These are phyloP conservation scores for Trididemnum clinides DNA, from an alignment of 23 tunicate genomes.

Conservation along the genomic window DNA sequence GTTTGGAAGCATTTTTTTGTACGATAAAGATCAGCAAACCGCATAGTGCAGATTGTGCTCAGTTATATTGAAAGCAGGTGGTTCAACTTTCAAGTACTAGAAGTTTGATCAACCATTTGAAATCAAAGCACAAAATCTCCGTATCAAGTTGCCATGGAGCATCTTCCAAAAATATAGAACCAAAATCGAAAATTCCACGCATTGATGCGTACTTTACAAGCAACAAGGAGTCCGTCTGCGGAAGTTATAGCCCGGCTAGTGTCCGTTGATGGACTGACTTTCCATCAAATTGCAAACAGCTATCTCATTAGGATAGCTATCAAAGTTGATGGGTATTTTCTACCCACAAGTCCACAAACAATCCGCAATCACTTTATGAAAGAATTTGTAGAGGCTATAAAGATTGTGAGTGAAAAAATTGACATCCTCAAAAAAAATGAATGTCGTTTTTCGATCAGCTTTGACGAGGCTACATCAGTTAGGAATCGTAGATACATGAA, in stretches of 20 bases:
- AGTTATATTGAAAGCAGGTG: background rate
- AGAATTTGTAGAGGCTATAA: background rate
- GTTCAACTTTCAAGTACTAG: background rate
- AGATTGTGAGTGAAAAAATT: constrained; percentile 6
- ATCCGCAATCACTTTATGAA: background rate
- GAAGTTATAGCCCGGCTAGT: background rate
- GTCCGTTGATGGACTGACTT: background rate
- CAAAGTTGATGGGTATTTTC: background rate
- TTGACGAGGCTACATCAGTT: background rate
- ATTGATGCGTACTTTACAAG: background rate
- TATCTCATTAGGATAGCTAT: background rate
- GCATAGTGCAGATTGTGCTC: background rate
- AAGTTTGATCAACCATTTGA: background rate
- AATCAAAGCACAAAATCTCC: background rate
- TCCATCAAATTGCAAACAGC: background rate
- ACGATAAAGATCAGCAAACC: background rate
- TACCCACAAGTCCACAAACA: background rate
- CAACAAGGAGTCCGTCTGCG: background rate
- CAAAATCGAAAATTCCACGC: background rate
- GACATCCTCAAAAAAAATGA: background rate
- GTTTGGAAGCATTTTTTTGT: background rate
- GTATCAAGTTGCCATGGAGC: background rate
- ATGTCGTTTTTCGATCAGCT: background rate
- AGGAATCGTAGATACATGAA: constrained; percentile 21
- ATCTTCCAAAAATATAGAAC: background rate